These are phyloP conservation scores for Aurelia sp. DNA, from an alignment of 30 jellyfish, hydroid and myxozoan genomes.

Conservation along the genomic window DNA sequence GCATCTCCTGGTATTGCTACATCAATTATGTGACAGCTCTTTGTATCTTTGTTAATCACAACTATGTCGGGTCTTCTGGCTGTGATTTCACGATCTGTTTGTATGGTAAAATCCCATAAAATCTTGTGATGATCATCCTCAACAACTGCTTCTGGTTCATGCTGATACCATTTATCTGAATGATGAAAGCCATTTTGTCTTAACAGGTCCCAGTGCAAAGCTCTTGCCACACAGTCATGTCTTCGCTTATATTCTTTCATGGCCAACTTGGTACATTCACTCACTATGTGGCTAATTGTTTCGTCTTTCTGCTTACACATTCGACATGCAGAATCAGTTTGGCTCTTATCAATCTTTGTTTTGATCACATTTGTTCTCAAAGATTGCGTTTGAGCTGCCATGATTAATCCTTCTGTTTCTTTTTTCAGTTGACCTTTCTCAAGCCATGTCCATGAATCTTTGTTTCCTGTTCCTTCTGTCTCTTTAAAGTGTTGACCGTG, in stretches of 20 bases:
- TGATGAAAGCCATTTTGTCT: neutral
- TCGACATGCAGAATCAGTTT: conserved; percentile 16
- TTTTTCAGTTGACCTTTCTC: neutral
- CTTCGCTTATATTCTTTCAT: conserved; percentile 2
- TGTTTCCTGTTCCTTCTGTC: conserved; percentile 8
- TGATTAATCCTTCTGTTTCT: conserved; percentile 2
- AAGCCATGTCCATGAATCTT: neutral
- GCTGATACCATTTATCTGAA: too few species aligned
- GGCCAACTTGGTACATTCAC: conserved; percentile 34
- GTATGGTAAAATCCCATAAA: too few species aligned
- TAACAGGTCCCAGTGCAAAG: conserved; percentile 32
- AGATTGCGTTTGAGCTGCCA: conserved; percentile 15
- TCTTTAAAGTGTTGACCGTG: conserved; percentile 28
- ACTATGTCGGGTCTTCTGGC: too few species aligned
- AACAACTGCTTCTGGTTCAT: too few species aligned
- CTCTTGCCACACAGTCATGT: conserved; percentile 18
- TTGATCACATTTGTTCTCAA: neutral
- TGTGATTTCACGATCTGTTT: too few species aligned
- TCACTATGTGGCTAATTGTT: conserved; percentile 27
- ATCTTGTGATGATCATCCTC: too few species aligned
- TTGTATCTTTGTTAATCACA: too few species aligned
- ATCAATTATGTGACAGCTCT: too few species aligned
- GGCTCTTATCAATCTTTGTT: conserved; percentile 12
- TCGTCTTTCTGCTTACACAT: conserved; percentile 19
- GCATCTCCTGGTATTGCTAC: too few species aligned